phyloP scores from a whole-genome alignment of 2,113 vertebrate genomes.

The Bufo gargarizans region DNA sequence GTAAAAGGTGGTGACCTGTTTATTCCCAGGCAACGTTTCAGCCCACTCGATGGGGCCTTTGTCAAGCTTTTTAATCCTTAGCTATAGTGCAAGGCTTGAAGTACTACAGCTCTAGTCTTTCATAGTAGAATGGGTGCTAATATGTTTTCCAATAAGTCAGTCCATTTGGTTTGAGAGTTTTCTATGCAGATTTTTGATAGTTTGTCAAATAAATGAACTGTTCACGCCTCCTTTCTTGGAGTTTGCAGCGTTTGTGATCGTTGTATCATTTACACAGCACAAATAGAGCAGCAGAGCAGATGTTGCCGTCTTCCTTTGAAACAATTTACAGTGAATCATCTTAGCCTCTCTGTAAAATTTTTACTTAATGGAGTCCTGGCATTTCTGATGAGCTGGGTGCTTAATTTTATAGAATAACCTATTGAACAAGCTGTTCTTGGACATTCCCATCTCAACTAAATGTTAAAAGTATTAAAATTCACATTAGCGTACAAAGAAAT shows the following conservation, averaged over 20 bases:
- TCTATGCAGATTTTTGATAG: constrained; percentile 1
- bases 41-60: too few relatives aligned
- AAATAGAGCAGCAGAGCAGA: constrained; percentile 76
- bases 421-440: constrained; percentile 87
- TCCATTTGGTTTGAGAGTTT: not conserved
- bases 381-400: constrained; percentile 84
- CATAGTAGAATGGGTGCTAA: not conserved
- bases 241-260: constrained; percentile 36
- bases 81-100: not conserved
- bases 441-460: constrained; percentile 87
- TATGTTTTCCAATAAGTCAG: constrained; percentile 7
- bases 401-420: constrained; percentile 88
- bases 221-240: not conserved
- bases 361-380: constrained; percentile 85
- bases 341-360: constrained; percentile 80
- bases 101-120: not conserved
- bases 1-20: too few relatives aligned
- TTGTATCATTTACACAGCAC: constrained; percentile 59
- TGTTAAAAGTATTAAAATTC: constrained; percentile 91
- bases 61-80: too few relatives aligned
- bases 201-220: constrained; percentile 8
- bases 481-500: constrained; percentile 84
- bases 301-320: constrained; percentile 70
- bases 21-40: too few relatives aligned
- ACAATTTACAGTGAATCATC: constrained; percentile 80